Percentiles rank a stretch among this genome's conserved stretches.
phyloP scores from a whole-genome alignment of 1,140 invertebrate species.

The Drosophila obscura region DNA sequence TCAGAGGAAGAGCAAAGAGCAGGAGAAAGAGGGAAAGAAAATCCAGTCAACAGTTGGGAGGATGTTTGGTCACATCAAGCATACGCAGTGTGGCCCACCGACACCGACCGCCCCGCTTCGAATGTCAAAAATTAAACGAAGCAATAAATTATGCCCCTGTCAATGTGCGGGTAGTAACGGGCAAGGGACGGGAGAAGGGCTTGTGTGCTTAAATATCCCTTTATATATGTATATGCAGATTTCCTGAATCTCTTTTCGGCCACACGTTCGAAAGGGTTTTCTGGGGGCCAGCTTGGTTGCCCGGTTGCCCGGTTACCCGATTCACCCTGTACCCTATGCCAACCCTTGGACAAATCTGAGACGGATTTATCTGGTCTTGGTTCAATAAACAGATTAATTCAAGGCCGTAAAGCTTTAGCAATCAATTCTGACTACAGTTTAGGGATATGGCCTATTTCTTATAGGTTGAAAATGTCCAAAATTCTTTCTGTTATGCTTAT shows the following conservation, averaged over 20 bases:
- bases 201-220: constrained; percentile 54
- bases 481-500: neutral
- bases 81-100: constrained; percentile 52
- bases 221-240: constrained; percentile 60
- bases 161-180: constrained; percentile 30
- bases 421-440: constrained; percentile 16
- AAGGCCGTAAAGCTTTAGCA: neutral
- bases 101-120: neutral
- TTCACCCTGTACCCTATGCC: constrained; percentile 1
- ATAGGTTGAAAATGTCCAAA: too few relatives aligned
- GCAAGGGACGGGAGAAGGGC: neutral
- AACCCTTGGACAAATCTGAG: neutral
- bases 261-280: constrained; percentile 30
- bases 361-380: constrained; percentile 25
- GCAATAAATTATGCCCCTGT: constrained; percentile 61
- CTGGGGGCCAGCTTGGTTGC: neutral
- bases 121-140: constrained; percentile 56
- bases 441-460: too few relatives aligned
- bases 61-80: constrained; percentile 42
- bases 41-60: neutral
- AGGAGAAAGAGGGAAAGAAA: too few relatives aligned
- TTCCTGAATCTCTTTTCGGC: constrained; percentile 47
- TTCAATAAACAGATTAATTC: constrained; percentile 33
- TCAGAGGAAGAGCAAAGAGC: too few relatives aligned
- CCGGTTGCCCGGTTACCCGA: constrained; percentile 6